Base-by-base conservation (phyloP, 2,113 vertebrate genomes). In the Sinocyclocheilus rhinocerous region DNA sequence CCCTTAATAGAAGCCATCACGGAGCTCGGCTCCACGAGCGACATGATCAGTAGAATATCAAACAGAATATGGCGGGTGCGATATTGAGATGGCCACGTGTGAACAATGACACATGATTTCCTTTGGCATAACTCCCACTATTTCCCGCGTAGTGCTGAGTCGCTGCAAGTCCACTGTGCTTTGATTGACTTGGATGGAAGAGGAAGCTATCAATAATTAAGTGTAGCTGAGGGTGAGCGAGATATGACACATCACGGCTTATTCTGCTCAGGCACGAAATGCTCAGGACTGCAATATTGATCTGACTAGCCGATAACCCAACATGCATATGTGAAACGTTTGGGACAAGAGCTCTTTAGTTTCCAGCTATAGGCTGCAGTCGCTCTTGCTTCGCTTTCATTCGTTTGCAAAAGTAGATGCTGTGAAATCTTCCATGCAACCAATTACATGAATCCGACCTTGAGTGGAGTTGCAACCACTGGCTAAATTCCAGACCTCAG, bases 371-470 rank as follows among this genome's bases (percentile, higher is more conserved):
- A 63, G 20, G 63, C 39, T 63, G n/a, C 59, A 42, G 16, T 29
- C 18, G 24, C 57, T 63, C 24, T 63, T 83, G n/a, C 78, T 63
- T 39, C 16, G 5, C 63, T 65, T 72, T 85, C 50, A 83, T 57
- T 83, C 20, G 1, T 29, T 50, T 33, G 76, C 73, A 39, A 86
- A 86, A 86, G 69, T 33, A 33, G 78, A 57, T 22, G 59, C 59
- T 48, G 12, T 55, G 84, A 65, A 88, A 89, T 59, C 16, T 84
- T 89, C 77, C 77, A 59, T 79, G 81, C 76, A 87, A 22, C 76
- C 87, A 89, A 87, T 87, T 87, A 87, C 61, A 20, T 18, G 50
- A 79, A 79, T 55, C 72, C 36, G 87, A 76, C 81, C 90, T 89
- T 88, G 84, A 82, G 70, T 33, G 65, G 84, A 81, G 80, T 29